Evolutionary conservation across 2,888 invertebrate species (phyloP).

Genomic region (Tetragonisca angustula): DNA sequence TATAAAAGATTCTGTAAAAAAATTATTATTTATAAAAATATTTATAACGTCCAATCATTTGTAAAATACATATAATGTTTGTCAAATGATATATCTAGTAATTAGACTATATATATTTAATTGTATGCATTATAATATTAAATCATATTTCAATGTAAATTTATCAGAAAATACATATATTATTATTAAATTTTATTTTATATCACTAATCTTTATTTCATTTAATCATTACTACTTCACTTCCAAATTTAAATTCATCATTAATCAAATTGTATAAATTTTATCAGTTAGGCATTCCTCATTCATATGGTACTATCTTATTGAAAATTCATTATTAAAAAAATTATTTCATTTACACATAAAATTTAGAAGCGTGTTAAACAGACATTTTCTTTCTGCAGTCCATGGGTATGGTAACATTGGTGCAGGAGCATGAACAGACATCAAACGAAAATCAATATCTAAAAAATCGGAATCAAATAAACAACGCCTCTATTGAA

Average conservation of each 20-base stretch:
- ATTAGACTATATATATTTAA: background rate
- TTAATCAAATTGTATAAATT: background rate
- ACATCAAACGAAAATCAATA: conserved; percentile 49
- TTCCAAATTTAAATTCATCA: background rate
- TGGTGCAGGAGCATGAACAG: conserved; percentile 67
- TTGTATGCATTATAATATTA: background rate
- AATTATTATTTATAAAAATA: no score
- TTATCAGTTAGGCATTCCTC: background rate
- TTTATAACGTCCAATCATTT: background rate
- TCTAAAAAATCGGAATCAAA: conserved; percentile 51
- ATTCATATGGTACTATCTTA: background rate
- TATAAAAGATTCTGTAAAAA: background rate
- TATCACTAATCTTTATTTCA: background rate
- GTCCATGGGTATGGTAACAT: conserved; percentile 70
- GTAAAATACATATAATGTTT: conserved; percentile 6
- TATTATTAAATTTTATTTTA: background rate
- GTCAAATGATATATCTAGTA: conserved; percentile 29
- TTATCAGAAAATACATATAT: background rate
- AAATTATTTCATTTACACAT: background rate
- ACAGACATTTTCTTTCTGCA: conserved; percentile 17
- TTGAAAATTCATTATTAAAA: background rate
- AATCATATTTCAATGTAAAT: background rate
- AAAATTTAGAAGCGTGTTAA: background rate
- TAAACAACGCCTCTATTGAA: conserved; percentile 3
- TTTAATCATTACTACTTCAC: background rate